These are phyloP conservation scores for Tautogolabrus adspersus DNA, from an alignment of 2,113 vertebrate genomes.

Conservation along the genomic window DNA sequence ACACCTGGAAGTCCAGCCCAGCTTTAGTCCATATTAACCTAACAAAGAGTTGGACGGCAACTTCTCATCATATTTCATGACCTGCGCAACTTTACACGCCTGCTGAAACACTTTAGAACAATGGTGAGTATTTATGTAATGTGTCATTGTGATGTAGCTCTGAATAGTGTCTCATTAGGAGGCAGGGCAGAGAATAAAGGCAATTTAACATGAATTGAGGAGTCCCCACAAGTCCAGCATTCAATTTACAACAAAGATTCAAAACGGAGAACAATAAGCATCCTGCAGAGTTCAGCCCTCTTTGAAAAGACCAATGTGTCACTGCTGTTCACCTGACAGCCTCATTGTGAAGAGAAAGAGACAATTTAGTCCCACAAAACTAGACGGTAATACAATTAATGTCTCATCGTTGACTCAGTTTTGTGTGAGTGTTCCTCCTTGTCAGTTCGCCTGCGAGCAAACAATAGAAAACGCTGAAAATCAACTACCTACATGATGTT, in stretches of 20 bases:
- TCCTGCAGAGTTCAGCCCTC: not conserved
- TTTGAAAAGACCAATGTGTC: not conserved
- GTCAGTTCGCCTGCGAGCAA: too few relatives aligned
- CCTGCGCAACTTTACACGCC: conserved; percentile 29
- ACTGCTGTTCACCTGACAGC: not conserved
- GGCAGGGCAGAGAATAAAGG: conserved; percentile 16
- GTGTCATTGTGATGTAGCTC: conserved; percentile 7
- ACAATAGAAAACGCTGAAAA: too few relatives aligned
- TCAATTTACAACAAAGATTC: not conserved
- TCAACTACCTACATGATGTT: too few relatives aligned
- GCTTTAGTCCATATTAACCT: conserved; percentile 43
- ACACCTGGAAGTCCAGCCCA: conserved; percentile 39
- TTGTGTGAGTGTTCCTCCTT: not conserved
- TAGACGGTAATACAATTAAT: not conserved
- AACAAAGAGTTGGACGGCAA: conserved; percentile 33
- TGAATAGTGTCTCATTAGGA: conserved; percentile 15
- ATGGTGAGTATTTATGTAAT: conserved; percentile 30
- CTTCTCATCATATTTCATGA: conserved; percentile 34
- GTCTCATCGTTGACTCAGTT: not conserved
- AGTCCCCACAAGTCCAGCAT: not conserved
- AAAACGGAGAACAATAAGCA: not conserved
- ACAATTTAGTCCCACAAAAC: not conserved
- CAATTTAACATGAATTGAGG: conserved; percentile 9
- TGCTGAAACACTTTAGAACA: not conserved
- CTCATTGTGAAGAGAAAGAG: not conserved